Evolutionary conservation across 2,888 invertebrate species (phyloP), one percentile per base, ranked within the genome.

Genomic region (Himalopsyche tibetana): DNA sequence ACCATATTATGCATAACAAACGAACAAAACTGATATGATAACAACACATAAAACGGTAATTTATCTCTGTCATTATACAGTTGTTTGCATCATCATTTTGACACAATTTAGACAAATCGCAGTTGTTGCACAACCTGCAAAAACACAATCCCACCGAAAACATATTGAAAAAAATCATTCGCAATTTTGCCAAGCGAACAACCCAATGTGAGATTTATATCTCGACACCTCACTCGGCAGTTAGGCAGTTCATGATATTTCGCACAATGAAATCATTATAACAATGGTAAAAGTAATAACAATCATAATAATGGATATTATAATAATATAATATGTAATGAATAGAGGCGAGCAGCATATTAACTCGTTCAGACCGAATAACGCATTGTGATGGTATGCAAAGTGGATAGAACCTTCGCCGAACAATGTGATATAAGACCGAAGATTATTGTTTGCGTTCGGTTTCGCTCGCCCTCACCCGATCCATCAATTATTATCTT

Each of bases 261-360:
- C 74, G 38, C 74, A 74, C 74, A 74, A 74, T 74, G 74, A 74
- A 74, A 36, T 74, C 28, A 74, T 51, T 74, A 74, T 74, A 74
- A 74, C 74, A 74, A 74, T 74, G 74, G 74, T 74, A 74, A 74
- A 74, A 74, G 74, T 74, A 74, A 74, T 36, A 74, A 74, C 74
- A 74, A 74, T 74, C 74, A 74, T 74, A 74, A 74, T 74, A 74
- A 74, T 74, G 74, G 74, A 74, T 74, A 74, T 28, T 74, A 74
- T 74, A 28, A 63, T 63, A 74, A 38, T 38, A 74, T 51, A 51
- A 45, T 51, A 38, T 38, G 38, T 74, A 74, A 74, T 38, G 74
- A 74, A 74, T 74, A 74, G 74, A 74, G 28, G 74, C 38, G 74
- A 74, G 74, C 74, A 5, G 74, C 19, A 74, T 36, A 74, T 36